Base-by-base conservation (phyloP, 1,140 invertebrate genomes). In the Drosophila auraria region DNA sequence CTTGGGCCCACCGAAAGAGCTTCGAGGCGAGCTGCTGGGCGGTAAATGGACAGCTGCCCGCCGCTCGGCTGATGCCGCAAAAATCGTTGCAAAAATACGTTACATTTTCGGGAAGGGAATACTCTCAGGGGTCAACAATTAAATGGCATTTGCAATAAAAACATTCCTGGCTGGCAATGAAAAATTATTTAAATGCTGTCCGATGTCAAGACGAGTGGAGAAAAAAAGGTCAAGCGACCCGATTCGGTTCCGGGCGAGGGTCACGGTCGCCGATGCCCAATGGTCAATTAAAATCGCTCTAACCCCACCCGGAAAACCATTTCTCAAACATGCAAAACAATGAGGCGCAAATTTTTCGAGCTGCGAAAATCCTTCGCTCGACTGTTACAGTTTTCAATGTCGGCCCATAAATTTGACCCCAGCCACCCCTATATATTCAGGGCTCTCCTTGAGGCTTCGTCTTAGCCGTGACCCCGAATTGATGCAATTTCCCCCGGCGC, bases 391-490 rank as follows among this genome's bases (percentile, higher is more conserved):
- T 82, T 89, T 80, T 78, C 30, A 79, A 82, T 82, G 87, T 54
- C 77, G 42, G 56, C 74, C 70, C 74, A 89, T 89, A 89, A 89
- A 87, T 87, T 81, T 84, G 74, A 87, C 65, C 72, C 64, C 42
- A 65, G 77, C 81, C 84, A 89, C 84, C 84, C 84, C 81, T 87
- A 89, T 87, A 30, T 56, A 17, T 25, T 15, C 30, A 5, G 27
- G 6, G 50, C 72, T 51, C 84, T 90, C 60, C 84, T 89, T 86
- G 74, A 84, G 60, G 65, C 86, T 3, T 36, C 33, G 74, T 89
- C 84, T 89, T 89, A 89, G 83, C 78, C 78, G 78, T 89, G 84
- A 89, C 84, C 84, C 86, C 84, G 84, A 89, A 77, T 89, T 90
- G 63, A 89, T 78, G 84, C 84, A 89, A 90, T 90, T 84, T 82